Evolutionary conservation across 2,797 vertebrate species (phyloP), one percentile per base, ranked within the genome.

Genomic region (Geotrypetes seraphini): DNA sequence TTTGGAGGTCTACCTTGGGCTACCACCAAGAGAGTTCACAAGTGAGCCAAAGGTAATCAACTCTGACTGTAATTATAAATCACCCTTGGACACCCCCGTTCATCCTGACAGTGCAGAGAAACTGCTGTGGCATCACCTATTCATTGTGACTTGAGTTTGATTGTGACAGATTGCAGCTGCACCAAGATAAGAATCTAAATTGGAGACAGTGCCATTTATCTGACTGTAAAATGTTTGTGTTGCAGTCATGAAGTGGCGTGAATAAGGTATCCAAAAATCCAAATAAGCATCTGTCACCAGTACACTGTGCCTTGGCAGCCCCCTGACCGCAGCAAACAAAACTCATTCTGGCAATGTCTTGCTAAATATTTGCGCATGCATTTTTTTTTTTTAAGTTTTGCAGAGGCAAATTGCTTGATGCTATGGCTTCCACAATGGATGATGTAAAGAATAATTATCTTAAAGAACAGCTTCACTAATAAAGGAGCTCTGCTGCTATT

Each of bases 81-180:
- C 53, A 60, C 63, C 46, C 53, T 32, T 71, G 48, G 67, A 51
- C 63, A 72, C 67, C 75, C 43, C 57, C 68, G 59, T 64, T 60
- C 50, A 25, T 39, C 50, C 63, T 63, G 60, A 59, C 49, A 71
- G 61, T 53, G 55, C 78, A 72, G 69, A 60, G 74, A 72, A 76
- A 63, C 66, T 78, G 74, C 69, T 75, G 71, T 70, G 75, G 50
- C 38, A 47, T n/a, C 52, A 53, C 33, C 43, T 69, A 62, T 66
- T 50, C 57, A 58, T 60, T 70, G 48, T 12, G 30, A 69, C 50
- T 69, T 60, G 57, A 74, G 51, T 57, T 43, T 63, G 71, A 70
- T 64, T 78, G 68, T 71, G 69, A 79, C 74, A 72, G 42, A 59
- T 53, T 65, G 42, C 12, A 25, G 38, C 64, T 66, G 74, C 64